Percentiles rank a stretch among this genome's conserved stretches.
Conservation (phyloP, 2,888 invertebrate species). For the Eurytoma californica region DNA sequence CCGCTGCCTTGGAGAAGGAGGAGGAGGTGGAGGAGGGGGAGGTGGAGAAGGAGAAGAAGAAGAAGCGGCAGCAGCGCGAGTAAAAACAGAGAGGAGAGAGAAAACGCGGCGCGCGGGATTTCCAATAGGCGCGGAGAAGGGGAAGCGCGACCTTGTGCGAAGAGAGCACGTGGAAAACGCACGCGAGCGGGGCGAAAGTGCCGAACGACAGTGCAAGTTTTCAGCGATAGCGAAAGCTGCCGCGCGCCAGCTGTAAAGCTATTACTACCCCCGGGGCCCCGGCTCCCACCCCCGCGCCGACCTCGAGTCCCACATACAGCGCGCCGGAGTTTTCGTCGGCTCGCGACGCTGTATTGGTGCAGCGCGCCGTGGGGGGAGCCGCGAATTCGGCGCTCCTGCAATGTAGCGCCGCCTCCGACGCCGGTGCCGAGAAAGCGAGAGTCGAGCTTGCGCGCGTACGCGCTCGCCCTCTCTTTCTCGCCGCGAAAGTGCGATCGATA, state of each 20-base stretch:
- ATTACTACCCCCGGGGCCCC: constrained; percentile 61
- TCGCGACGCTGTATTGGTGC: neutral
- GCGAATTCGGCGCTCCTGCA: constrained; percentile 30
- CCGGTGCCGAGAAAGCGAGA: constrained; percentile 51
- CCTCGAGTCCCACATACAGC: constrained; percentile 10
- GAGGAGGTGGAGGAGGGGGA: neutral
- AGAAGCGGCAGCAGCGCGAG: no score
- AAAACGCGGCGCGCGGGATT: no score
- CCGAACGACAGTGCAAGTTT: constrained; percentile 71
- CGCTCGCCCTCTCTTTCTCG: neutral
- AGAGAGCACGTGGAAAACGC: constrained; percentile 55
- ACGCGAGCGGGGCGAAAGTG: constrained; percentile 68
- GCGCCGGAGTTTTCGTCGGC: constrained; percentile 25
- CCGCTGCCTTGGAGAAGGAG: neutral
- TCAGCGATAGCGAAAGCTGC: constrained; percentile 73
- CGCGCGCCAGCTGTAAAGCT: constrained; percentile 69
- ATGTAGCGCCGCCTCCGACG: neutral
- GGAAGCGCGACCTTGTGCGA: constrained; percentile 34
- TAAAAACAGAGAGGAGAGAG: no score
- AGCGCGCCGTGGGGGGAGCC: neutral
- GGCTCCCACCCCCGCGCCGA: constrained; percentile 53
- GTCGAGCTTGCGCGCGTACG: constrained; percentile 46
- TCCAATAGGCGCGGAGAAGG: no score
- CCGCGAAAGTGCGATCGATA: constrained; percentile 66
- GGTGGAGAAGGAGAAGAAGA: no score